Evolutionary conservation across 2,113 vertebrate species (phyloP).

Genomic region (Ailuropoda melanoleuca): DNA sequence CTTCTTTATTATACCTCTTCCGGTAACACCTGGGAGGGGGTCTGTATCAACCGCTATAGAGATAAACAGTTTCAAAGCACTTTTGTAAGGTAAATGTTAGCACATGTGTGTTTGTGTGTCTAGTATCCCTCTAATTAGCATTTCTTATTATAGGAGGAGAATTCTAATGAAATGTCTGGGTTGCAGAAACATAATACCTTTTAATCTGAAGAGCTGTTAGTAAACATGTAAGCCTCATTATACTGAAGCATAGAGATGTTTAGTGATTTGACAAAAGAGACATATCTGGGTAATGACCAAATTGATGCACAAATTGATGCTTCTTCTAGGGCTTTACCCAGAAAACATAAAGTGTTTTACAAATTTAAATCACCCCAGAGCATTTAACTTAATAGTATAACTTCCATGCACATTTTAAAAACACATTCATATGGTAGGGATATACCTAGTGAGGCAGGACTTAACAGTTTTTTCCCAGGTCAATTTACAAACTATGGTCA

Average conservation of each 20-base stretch:
- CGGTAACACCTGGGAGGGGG: background rate
- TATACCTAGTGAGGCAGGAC: background rate
- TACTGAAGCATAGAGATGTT: background rate
- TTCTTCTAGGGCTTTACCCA: background rate
- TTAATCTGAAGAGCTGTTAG: background rate
- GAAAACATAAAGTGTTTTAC: background rate
- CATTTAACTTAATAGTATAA: background rate
- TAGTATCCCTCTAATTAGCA: background rate
- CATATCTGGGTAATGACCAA: background rate
- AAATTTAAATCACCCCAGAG: background rate
- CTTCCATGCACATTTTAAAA: background rate
- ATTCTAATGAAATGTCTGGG: background rate
- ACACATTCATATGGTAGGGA: background rate
- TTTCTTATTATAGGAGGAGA: background rate
- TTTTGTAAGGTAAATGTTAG: background rate
- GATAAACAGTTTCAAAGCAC: background rate
- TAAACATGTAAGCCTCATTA: background rate
- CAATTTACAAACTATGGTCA: background rate
- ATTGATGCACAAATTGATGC: background rate
- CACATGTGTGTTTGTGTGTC: background rate
- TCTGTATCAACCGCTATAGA: background rate
- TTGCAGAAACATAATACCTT: background rate
- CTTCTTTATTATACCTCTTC: background rate
- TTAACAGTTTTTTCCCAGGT: background rate
- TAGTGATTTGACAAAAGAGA: background rate